A percentile compares a stretch with the other conserved stretches of the same genome.
These are phyloP conservation scores for Galaxea fascicularis DNA, from an alignment of 92 coral and sea anemone species.

Conservation along the genomic window DNA sequence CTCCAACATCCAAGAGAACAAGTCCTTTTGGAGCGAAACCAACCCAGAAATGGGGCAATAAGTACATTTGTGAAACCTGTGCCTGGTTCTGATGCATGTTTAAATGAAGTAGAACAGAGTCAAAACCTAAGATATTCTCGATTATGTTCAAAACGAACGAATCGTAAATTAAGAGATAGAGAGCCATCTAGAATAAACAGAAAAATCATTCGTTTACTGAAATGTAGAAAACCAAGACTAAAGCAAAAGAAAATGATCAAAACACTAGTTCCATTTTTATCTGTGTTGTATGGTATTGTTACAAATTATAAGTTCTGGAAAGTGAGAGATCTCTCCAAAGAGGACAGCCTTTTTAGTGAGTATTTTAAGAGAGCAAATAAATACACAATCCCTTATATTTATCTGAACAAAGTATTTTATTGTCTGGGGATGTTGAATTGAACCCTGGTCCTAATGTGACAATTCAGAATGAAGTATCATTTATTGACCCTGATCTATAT, in stretches of 20 bases:
- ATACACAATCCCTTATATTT: not conserved
- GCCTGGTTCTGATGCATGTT: not conserved
- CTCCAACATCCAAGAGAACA: not conserved
- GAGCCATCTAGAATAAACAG: slow-evolving; percentile 36
- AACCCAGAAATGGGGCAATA: not conserved
- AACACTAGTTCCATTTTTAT: slow-evolving; percentile 35
- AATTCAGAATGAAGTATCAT: no score
- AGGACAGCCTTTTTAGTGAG: slow-evolving; percentile 41
- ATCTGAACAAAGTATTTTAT: no score
- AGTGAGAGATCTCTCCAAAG: slow-evolving; percentile 21
- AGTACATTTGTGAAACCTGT: not conserved
- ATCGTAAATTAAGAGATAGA: slow-evolving; percentile 33
- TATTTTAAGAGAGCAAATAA: slow-evolving; percentile 20
- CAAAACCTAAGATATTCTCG: slow-evolving; percentile 33
- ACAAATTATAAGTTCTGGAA: slow-evolving; percentile 31
- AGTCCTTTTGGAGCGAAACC: not conserved
- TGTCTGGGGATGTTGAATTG: no score
- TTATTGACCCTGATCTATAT: no score
- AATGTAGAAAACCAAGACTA: slow-evolving; percentile 37
- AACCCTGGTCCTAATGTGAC: no score
- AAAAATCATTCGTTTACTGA: slow-evolving; percentile 23
- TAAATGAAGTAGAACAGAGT: not conserved
- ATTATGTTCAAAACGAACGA: slow-evolving; percentile 31
- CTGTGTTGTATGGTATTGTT: slow-evolving; percentile 21
- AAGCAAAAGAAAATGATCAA: slow-evolving; percentile 36